Conservation (phyloP, 2,888 invertebrate species). For the Diaperis boleti region DNA sequence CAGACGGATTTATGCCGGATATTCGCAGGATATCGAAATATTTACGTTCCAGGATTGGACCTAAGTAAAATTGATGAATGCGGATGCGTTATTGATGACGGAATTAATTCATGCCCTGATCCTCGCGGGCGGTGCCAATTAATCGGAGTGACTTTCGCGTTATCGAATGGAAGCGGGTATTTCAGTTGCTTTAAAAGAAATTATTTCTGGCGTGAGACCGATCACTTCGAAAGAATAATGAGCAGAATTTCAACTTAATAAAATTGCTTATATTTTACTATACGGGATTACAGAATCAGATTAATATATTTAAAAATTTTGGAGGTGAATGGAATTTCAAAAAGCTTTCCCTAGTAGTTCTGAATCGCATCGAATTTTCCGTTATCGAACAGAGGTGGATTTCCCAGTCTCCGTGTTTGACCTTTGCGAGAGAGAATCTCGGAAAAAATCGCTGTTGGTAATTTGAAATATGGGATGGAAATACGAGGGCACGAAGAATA, state of each 20-base stretch:
- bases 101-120: conserved; percentile 2
- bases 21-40: neutral
- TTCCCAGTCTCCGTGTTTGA: conserved; percentile 36
- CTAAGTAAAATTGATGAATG: conserved; percentile 16
- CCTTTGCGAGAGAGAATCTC: conserved; percentile 41
- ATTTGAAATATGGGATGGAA: conserved; percentile 50
- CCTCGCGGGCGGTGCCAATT: neutral
- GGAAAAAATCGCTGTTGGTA: conserved; percentile 47
- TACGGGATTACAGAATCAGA: no score
- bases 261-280: no score
- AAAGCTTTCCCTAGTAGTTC: no score
- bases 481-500: conserved; percentile 44
- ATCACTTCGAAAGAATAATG: no score
- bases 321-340: no score
- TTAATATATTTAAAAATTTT: no score
- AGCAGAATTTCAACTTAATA: no score
- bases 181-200: no score
- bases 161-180: neutral
- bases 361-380: neutral
- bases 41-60: neutral
- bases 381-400: neutral
- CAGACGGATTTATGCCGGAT: conserved; percentile 1
- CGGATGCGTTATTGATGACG: conserved; percentile 20
- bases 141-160: neutral
- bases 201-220: no score